Evolutionary conservation across 1,140 invertebrate species (phyloP).

Genomic region (Aphaenogaster ashmeadi): DNA sequence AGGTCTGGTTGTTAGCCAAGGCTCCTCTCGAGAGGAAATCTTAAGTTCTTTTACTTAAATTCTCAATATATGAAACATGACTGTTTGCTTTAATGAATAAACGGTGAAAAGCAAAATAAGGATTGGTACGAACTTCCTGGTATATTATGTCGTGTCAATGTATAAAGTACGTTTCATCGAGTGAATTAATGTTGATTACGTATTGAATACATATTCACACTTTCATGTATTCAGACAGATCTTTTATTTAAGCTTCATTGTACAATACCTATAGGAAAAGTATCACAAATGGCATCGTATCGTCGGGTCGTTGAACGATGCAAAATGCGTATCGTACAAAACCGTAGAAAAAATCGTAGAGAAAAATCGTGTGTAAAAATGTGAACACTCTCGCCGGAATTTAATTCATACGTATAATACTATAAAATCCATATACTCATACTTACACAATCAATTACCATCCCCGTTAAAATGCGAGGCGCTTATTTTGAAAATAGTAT

Average conservation of each 20-base stretch:
- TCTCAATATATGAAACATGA: no score
- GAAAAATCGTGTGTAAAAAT: conserved; percentile 13
- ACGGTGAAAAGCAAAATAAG: neutral
- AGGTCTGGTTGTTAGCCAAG: no score
- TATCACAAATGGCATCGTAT: conserved; percentile 65
- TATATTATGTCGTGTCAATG: neutral
- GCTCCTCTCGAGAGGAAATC: neutral
- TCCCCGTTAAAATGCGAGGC: neutral
- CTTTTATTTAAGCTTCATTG: conserved; percentile 45
- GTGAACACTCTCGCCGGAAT: conserved; percentile 25
- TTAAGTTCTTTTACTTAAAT: neutral
- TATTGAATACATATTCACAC: neutral
- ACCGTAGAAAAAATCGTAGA: conserved; percentile 33
- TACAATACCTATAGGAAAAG: conserved; percentile 59
- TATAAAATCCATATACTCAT: conserved; percentile 29
- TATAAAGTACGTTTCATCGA: neutral
- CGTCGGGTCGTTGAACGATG: conserved; percentile 37
- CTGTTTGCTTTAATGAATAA: neutral
- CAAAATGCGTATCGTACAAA: conserved; percentile 33
- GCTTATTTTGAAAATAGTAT: conserved; percentile 33
- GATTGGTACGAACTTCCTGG: neutral
- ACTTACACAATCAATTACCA: neutral
- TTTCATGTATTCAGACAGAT: conserved; percentile 24
- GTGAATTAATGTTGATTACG: neutral
- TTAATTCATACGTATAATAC: conserved; percentile 24